These are phyloP conservation scores for Tetramorium bicarinatum DNA, from an alignment of 2,888 invertebrate species.

Conservation along the genomic window DNA sequence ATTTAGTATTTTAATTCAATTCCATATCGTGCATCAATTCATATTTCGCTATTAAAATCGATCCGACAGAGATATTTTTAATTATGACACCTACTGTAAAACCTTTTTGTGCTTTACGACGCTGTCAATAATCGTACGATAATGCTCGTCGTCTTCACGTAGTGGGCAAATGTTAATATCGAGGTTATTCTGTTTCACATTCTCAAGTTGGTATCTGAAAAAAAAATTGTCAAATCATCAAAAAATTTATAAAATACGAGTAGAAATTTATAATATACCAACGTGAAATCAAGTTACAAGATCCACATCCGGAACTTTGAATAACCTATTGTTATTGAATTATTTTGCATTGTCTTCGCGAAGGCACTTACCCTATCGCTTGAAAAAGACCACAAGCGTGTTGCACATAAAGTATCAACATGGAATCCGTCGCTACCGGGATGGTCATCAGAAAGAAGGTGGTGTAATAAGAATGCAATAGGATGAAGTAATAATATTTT, in stretches of 20 bases:
- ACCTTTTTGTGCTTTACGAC: neutral
- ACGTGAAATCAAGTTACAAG: neutral
- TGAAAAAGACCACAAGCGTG: slow-evolving; percentile 39
- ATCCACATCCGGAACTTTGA: neutral
- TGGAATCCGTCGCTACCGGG: slow-evolving; percentile 3
- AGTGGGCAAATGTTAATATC: neutral
- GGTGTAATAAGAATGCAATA: slow-evolving; percentile 36
- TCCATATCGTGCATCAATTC: neutral
- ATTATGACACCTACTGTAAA: neutral
- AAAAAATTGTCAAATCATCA: neutral
- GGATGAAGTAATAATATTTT: slow-evolving; percentile 40
- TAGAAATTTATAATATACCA: too few relatives aligned
- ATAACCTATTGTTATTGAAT: neutral
- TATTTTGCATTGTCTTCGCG: neutral
- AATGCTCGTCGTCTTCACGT: slow-evolving; percentile 10
- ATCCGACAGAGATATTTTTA: neutral
- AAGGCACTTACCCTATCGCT: slow-evolving; percentile 9
- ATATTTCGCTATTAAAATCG: neutral
- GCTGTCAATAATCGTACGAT: neutral
- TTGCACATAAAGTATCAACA: slow-evolving; percentile 22
- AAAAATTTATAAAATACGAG: neutral
- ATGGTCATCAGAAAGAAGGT: slow-evolving; percentile 38
- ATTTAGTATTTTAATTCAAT: neutral
- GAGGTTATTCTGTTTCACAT: neutral
- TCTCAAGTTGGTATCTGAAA: slow-evolving; percentile 24